Evolutionary conservation across 2,888 invertebrate genomes (phyloP), one percentile per base, ranked within the genome.

Genomic region (Eumacrocentrus americanus): DNA sequence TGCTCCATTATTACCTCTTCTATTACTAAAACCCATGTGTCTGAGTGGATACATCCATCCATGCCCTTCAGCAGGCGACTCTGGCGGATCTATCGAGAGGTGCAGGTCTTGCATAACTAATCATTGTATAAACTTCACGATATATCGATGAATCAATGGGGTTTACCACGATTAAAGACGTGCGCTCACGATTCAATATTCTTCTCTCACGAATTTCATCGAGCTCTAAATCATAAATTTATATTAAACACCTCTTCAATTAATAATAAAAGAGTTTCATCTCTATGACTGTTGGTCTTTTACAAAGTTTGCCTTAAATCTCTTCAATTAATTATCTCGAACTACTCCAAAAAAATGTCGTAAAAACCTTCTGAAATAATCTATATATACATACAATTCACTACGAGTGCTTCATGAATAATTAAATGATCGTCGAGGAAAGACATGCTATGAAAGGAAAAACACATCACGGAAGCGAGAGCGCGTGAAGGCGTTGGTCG

Each of bases 381-480:
- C n/a, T n/a, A n/a, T n/a, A n/a, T n/a, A n/a, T n/a, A n/a, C n/a
- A n/a, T n/a, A n/a, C n/a, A n/a, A n/a, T n/a, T n/a, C n/a, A n/a
- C n/a, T n/a, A n/a, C n/a, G n/a, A n/a, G n/a, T n/a, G n/a, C n/a
- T n/a, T n/a, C n/a, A n/a, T n/a, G n/a, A n/a, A n/a, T n/a, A n/a
- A n/a, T n/a, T n/a, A n/a, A n/a, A n/a, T n/a, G n/a, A n/a, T n/a
- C n/a, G n/a, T n/a, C n/a, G n/a, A n/a, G n/a, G n/a, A n/a, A n/a
- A n/a, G n/a, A n/a, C n/a, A n/a, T n/a, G n/a, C n/a, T n/a, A 42
- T 35, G 35, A 29, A 29, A 34, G 44, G 42, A 54, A 54, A 54
- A 25, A 54, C 48, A 56, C 18, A 37, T 58, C 23, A 29, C 58
- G 60, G 46, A 61, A 52, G 52, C 63, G 64, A 56, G 48, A 64